Conservation (phyloP, 2,113 vertebrate genomes). For the Scatophagus argus region DNA sequence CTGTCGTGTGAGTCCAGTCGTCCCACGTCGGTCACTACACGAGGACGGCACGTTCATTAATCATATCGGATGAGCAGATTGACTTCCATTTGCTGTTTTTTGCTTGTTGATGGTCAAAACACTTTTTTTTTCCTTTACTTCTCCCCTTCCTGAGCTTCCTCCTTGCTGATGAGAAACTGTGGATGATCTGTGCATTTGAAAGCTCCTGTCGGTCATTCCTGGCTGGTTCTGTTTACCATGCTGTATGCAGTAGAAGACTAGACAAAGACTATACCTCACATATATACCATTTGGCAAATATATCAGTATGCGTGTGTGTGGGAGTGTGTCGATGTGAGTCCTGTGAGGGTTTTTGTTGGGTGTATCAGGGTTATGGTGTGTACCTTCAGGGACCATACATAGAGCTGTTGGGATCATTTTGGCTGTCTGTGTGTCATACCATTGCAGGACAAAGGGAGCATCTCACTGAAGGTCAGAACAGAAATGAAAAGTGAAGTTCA, state of each 20-base stretch:
- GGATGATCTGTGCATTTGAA: slow-evolving; percentile 27
- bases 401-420: slow-evolving; percentile 36
- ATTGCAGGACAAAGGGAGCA: background rate
- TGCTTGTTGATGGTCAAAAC: slow-evolving; percentile 53
- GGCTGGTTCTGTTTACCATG: slow-evolving; percentile 54
- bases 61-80: slow-evolving; percentile 48
- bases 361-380: slow-evolving; percentile 22
- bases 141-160: slow-evolving; percentile 18
- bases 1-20: slow-evolving; percentile 22
- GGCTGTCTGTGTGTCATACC: slow-evolving; percentile 11
- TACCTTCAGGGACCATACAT: slow-evolving; percentile 67
- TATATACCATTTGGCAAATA: slow-evolving; percentile 62
- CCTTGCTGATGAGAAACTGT: slow-evolving; percentile 15
- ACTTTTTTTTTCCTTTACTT: slow-evolving; percentile 23
- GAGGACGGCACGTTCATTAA: slow-evolving; percentile 37
- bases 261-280: slow-evolving; percentile 70
- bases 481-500: slow-evolving; percentile 33
- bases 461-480: background rate
- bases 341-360: slow-evolving; percentile 3
- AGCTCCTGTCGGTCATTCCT: slow-evolving; percentile 44
- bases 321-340: slow-evolving; percentile 41
- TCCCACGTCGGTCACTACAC: background rate
- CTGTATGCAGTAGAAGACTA: slow-evolving; percentile 72
- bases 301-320: slow-evolving; percentile 41
- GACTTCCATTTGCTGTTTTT: slow-evolving; percentile 22